Evolutionary conservation across 2,113 vertebrate species (phyloP), one percentile per base, ranked within the genome.

Genomic region (Equus przewalskii): DNA sequence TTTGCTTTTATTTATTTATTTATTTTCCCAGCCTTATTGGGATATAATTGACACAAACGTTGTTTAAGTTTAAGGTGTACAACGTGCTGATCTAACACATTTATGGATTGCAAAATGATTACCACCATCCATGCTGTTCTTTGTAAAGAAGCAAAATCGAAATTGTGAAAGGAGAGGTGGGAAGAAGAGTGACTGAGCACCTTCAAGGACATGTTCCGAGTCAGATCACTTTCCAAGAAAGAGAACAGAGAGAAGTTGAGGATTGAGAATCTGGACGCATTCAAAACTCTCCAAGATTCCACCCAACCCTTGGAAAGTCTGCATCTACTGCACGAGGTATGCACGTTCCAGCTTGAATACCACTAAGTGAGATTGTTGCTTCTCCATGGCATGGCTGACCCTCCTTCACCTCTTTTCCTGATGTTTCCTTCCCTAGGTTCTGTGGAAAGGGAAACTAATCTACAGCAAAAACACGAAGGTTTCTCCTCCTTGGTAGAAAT

Each of bases 331-430:
- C 24, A 7, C 16, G 12, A 62, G 44, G 30, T 16, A 1, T 3
- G 7, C 13, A 5, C 0, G 4, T 1, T 18, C 46, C 18, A 7
- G 30, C 19, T 6, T 6, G 46, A 54, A 5, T 7, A 22, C 15
- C 21, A 3, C 30, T 15, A 14, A 3, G 16, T 85, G 65, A 64
- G 33, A 41, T 70, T 18, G 28, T 62, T 7, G 41, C 49, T 73
- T 54, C 30, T 6, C 15, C 24, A 2, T 18, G 15, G 15, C 3
- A 7, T 22, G 21, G 10, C 6, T 4, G 9, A n/a, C 14, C 14
- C 26, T 51, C 15, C n/a, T n/a, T 78, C 90, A 7, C 41, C 6
- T 60, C 5, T 36, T 80, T 28, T 64, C 15, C 26, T 62, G 8
- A 6, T 49, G 18, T 54, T 67, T 51, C 44, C 72, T 51, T 92